These are phyloP conservation scores for Sebastes steindachneri DNA, from an alignment of 2,797 vertebrate genomes.

Conservation along the genomic window DNA sequence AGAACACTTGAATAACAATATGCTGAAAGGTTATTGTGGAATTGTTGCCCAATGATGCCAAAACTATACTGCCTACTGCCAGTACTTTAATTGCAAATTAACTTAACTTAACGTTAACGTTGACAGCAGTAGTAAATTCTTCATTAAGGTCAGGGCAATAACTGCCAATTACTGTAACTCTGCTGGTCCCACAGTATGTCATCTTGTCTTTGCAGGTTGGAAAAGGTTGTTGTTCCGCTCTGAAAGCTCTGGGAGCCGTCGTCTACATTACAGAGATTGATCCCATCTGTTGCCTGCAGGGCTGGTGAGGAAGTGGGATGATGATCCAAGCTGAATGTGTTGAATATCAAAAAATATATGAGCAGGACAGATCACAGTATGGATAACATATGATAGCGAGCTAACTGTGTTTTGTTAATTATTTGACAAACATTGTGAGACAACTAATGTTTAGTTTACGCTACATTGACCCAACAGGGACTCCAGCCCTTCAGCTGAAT, in stretches of 20 bases:
- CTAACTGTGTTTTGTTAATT: not conserved
- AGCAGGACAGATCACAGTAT: not conserved
- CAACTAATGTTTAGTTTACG: not conserved
- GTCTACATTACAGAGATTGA: conserved; percentile 95
- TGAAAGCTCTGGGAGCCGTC: conserved; percentile 92
- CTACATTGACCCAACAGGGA: not conserved
- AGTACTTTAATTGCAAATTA: too few species aligned
- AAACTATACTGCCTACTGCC: too few species aligned
- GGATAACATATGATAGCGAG: not conserved
- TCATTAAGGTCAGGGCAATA: not conserved
- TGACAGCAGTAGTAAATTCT: not conserved
- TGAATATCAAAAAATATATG: not conserved
- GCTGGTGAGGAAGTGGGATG: conserved; percentile 85
- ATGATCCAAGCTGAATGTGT: not conserved
- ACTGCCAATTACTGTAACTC: not conserved
- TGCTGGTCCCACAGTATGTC: not conserved
- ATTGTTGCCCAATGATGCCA: too few species aligned
- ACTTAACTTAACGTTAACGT: too few species aligned
- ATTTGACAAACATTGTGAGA: not conserved
- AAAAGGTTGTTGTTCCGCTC: conserved; percentile 93
- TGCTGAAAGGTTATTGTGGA: too few species aligned
- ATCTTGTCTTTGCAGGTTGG: conserved; percentile 85
- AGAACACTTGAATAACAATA: too few species aligned
- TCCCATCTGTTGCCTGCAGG: conserved; percentile 95
- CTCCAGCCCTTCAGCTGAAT: not conserved